Evolutionary conservation across 2,113 vertebrate genomes (phyloP), one percentile per base, ranked within the genome.

Genomic region (Corythornis cristatus): DNA sequence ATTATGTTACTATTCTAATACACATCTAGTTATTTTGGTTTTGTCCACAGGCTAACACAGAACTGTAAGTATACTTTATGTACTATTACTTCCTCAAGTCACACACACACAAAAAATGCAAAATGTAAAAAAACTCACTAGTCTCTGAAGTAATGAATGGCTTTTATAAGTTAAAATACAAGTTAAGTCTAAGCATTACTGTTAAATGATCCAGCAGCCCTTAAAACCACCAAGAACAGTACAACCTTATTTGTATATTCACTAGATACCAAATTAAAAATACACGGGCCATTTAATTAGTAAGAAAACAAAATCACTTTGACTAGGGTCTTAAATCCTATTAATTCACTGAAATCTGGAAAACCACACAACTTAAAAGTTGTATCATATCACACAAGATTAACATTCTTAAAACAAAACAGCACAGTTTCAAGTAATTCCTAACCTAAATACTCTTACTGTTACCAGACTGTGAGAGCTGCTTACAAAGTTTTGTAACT

Each of bases 121-220:
- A 90, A 90, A 74, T 25, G 76, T 14, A 88, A 91, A 80, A 80
- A n/a, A 77, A 83, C 18, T 79, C 42, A 82, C 21, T 89, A 7
- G 28, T 90, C 42, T 86, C 60, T 83, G 21, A 88, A 79, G 33
- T 76, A 76, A 86, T 68, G 61, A 58, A 76, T 12, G 83, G 35
- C 29, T 78, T 91, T 72, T 88, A 86, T 11, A 74, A 81, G 33
- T 65, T 60, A 37, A 88, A 94, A 81, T 61, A 89, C 62, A 86
- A 86, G 0, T 77, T 77, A 91, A 50, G 37, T 42, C 2, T 43
- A 86, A 83, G 60, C 65, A 90, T 78, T 70, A 58, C 46, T 66
- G 22, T 46, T 43, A 48, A 65, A 89, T 54, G 17, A 75, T 42
- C 60, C 68, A 83, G 17, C 22, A 58, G 67, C 67, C 42, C 67